Percentiles rank a stretch among this genome's conserved stretches.
phyloP scores from a whole-genome alignment of 2,797 vertebrate species.

The Cercopithecus neglectus region DNA sequence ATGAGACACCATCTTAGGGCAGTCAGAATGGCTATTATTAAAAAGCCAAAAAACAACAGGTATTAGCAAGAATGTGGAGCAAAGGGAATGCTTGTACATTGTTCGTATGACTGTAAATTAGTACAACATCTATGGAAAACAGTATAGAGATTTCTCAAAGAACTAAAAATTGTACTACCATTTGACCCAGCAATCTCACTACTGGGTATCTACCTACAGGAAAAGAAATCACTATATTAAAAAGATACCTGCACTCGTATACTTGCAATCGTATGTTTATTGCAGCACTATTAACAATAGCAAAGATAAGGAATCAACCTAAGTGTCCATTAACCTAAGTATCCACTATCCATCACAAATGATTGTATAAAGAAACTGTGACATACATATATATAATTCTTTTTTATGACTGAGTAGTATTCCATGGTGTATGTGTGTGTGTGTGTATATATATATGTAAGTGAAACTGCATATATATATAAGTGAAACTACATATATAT shows the following conservation, averaged over 20 bases:
- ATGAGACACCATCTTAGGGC: not conserved
- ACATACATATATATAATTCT: too few species aligned
- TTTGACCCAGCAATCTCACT: not conserved
- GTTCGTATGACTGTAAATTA: not conserved
- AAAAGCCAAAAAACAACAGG: not conserved
- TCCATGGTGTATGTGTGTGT: too few species aligned
- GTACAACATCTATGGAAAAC: not conserved
- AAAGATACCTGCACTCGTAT: not conserved
- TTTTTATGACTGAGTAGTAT: too few species aligned
- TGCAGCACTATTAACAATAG: not conserved
- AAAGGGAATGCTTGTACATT: not conserved
- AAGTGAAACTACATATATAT: too few species aligned
- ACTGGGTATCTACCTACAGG: not conserved
- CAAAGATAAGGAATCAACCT: not conserved
- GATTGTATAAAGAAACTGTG: not conserved
- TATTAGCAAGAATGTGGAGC: not conserved
- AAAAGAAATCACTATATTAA: not conserved
- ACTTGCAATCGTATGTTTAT: not conserved
- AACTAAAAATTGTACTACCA: not conserved
- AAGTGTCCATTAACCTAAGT: not conserved
- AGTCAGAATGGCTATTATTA: not conserved
- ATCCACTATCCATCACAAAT: not conserved
- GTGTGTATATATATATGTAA: rapidly evolving
- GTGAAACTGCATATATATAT: too few species aligned
- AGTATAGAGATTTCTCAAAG: not conserved